A percentile compares a stretch with the other conserved stretches of the same genome.
Conservation (phyloP, 2,888 invertebrate genomes). For the Morpho deidamia region DNA sequence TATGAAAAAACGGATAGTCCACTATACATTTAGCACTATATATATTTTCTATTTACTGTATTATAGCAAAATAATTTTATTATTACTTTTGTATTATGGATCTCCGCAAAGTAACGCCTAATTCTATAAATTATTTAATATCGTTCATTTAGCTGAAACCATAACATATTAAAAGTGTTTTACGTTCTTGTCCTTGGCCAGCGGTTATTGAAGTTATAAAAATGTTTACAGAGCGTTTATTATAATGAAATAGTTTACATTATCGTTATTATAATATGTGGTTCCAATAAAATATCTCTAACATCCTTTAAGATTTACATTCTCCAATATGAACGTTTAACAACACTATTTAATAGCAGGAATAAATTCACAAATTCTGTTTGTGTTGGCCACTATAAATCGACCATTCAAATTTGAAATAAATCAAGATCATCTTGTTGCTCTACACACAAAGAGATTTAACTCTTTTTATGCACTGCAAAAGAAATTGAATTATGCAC, state of each 20-base stretch:
- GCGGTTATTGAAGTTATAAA: not conserved
- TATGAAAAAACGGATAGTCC: too few relatives aligned
- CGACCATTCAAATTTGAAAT: slow-evolving; percentile 6
- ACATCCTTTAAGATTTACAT: slow-evolving; percentile 2
- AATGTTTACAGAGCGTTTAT: slow-evolving; percentile 4
- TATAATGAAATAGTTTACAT: not conserved
- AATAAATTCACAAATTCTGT: slow-evolving; percentile 11
- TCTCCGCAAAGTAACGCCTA: too few relatives aligned
- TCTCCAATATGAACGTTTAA: slow-evolving; percentile 7
- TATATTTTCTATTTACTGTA: too few relatives aligned
- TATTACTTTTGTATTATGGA: too few relatives aligned
- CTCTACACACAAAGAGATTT: slow-evolving; percentile 1
- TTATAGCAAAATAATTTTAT: too few relatives aligned
- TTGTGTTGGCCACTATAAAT: slow-evolving; percentile 7
- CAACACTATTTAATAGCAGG: not conserved
- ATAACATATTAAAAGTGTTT: not conserved
- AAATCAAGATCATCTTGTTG: slow-evolving; percentile 10
- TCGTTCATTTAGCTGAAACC: too few relatives aligned
- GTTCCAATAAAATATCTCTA: slow-evolving; percentile 1
- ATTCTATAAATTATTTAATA: too few relatives aligned
- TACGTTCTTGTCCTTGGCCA: not conserved
- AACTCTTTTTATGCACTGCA: slow-evolving; percentile 5
- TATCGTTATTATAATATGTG: not conserved
- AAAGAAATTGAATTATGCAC: slow-evolving; percentile 5
- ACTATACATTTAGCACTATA: too few relatives aligned